A percentile compares a stretch with the other conserved stretches of the same genome.
Conservation (phyloP, 1,140 invertebrate genomes). For the Drosophila murphyi region DNA sequence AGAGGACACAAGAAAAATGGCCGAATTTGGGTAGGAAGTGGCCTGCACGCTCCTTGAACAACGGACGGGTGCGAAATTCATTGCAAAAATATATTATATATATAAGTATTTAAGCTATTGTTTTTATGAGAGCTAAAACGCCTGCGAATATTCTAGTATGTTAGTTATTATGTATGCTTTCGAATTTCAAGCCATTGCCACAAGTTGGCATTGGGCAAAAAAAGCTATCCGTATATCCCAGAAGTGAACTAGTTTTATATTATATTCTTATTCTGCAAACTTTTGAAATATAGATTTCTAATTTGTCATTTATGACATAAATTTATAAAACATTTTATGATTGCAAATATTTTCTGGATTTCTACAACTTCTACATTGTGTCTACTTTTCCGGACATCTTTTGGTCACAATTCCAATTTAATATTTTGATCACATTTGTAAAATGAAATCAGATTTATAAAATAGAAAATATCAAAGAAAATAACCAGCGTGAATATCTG, state of each 20-base stretch:
- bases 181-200: slow-evolving; percentile 24
- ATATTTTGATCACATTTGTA: slow-evolving; percentile 73
- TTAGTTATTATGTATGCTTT: slow-evolving; percentile 20
- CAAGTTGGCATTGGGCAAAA: not conserved
- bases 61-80: slow-evolving; percentile 53
- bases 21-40: slow-evolving; percentile 54
- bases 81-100: slow-evolving; percentile 15
- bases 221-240: slow-evolving; percentile 12
- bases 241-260: slow-evolving; percentile 8
- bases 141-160: slow-evolving; percentile 10
- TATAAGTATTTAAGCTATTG: slow-evolving; percentile 45
- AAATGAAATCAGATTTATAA: slow-evolving; percentile 66
- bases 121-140: slow-evolving; percentile 40
- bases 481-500: slow-evolving; percentile 54
- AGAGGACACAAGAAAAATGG: slow-evolving; percentile 61
- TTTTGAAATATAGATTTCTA: too few species aligned
- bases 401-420: slow-evolving; percentile 55
- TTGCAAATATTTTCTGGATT: not conserved
- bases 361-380: not conserved
- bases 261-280: not conserved
- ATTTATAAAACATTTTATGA: not conserved
- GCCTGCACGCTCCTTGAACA: slow-evolving; percentile 50
- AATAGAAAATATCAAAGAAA: slow-evolving; percentile 63
- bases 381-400: slow-evolving; percentile 1
- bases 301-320: not conserved